These are phyloP conservation scores for Tipula unca DNA, from an alignment of 2,888 invertebrate species.

Conservation along the genomic window DNA sequence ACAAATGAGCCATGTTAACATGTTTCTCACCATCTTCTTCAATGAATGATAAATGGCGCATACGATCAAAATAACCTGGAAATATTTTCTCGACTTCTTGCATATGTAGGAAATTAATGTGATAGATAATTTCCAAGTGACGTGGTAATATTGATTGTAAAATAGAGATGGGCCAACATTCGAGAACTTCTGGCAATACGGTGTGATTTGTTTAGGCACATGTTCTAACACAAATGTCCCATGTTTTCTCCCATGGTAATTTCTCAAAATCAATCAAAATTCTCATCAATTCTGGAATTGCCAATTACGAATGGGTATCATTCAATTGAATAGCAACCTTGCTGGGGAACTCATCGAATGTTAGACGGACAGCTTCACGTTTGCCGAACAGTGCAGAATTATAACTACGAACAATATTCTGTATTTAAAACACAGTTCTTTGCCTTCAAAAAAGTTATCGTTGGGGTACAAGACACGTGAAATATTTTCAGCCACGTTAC, in stretches of 20 bases:
- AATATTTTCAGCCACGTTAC: constrained; percentile 97
- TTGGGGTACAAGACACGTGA: constrained; percentile 96
- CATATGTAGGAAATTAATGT: constrained; percentile 84
- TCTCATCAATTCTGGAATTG: constrained; percentile 95
- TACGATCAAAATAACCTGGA: constrained; percentile 71
- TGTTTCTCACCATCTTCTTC: constrained; percentile 95
- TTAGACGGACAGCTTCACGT: constrained; percentile 71
- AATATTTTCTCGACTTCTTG: constrained; percentile 60
- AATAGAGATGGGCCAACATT: constrained; percentile 88
- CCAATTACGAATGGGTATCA: constrained; percentile 97
- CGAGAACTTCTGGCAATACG: constrained; percentile 93
- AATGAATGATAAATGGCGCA: constrained; percentile 85
- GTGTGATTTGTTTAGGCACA: constrained; percentile 99
- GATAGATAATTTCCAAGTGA: constrained; percentile 95
- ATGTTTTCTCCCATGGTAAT: constrained; percentile 85
- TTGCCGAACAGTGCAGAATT: constrained; percentile 91
- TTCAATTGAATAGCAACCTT: constrained; percentile 98
- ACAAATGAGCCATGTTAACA: constrained; percentile 97
- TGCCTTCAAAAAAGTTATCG: constrained; percentile 98
- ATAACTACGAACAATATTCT: constrained; percentile 93
- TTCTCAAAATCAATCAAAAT: constrained; percentile 89
- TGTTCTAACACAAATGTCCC: constrained; percentile 75
- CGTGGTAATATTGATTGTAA: constrained; percentile 84
- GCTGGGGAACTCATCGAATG: constrained; percentile 83
- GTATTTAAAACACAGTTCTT: constrained; percentile 95